Conservation (phyloP, 2,888 invertebrate genomes). For the Adelphocoris suturalis region DNA sequence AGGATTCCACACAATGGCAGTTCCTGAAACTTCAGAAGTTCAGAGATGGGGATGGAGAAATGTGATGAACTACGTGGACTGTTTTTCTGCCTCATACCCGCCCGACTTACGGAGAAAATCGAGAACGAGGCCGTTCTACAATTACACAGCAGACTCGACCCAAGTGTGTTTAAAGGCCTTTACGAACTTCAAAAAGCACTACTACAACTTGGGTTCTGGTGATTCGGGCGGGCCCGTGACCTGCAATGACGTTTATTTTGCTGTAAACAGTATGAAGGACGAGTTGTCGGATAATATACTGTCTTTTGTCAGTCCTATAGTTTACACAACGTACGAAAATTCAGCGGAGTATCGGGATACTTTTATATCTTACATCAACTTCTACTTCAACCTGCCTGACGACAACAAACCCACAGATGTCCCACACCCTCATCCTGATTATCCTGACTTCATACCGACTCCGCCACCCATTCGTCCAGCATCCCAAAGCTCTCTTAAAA, state of each 20-base stretch:
- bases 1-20: background rate
- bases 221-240: background rate
- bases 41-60: background rate
- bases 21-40: background rate
- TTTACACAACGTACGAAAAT: background rate
- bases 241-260: no score
- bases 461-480: background rate
- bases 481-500: background rate
- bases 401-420: background rate
- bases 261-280: background rate
- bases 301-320: background rate
- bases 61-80: background rate
- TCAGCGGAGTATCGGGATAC: background rate
- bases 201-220: background rate
- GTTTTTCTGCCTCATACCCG: background rate
- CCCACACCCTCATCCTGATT: background rate
- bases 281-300: background rate
- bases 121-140: background rate
- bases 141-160: background rate
- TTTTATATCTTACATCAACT: background rate
- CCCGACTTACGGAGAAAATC: background rate
- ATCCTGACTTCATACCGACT: background rate
- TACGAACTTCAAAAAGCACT: background rate
- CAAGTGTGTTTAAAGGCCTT: background rate
- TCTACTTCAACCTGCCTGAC: background rate